A percentile compares a stretch with the other conserved stretches of the same genome.
These are phyloP conservation scores for Holacanthella duospinosa DNA, from an alignment of 2,888 invertebrate genomes.

Conservation along the genomic window DNA sequence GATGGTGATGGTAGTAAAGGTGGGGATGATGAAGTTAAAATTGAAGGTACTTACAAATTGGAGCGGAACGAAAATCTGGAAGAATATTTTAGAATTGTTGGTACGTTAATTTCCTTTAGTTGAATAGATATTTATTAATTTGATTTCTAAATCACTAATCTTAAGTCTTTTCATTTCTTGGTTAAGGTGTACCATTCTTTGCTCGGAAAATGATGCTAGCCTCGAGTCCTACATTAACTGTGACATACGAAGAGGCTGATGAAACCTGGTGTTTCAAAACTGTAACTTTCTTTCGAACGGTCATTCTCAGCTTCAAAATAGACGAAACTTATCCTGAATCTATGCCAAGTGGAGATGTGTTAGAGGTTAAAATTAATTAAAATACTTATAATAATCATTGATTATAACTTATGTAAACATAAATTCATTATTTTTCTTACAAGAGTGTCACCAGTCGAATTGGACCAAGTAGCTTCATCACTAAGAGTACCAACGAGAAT, in stretches of 20 bases:
- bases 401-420: no score
- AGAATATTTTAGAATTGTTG: conserved; percentile 53
- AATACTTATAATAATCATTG: neutral
- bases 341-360: conserved; percentile 50
- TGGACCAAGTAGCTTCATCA: conserved; percentile 21
- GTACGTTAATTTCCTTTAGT: no score
- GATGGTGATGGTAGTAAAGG: no score
- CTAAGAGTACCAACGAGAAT: conserved; percentile 33
- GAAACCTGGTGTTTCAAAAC: conserved; percentile 51
- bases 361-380: conserved; percentile 42
- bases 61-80: conserved; percentile 56
- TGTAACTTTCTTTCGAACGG: conserved; percentile 47
- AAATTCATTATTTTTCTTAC: neutral
- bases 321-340: conserved; percentile 55
- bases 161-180: neutral
- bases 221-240: conserved; percentile 53
- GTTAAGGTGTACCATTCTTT: conserved; percentile 53
- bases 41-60: conserved; percentile 54
- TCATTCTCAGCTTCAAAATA: conserved; percentile 48
- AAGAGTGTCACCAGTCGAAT: conserved; percentile 20
- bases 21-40: conserved; percentile 43
- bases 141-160: neutral
- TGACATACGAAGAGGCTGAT: conserved; percentile 40
- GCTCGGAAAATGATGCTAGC: conserved; percentile 55
- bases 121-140: neutral